These are phyloP conservation scores for Manis crassicaudata DNA, from an alignment of 2,797 vertebrate species.

Conservation along the genomic window DNA sequence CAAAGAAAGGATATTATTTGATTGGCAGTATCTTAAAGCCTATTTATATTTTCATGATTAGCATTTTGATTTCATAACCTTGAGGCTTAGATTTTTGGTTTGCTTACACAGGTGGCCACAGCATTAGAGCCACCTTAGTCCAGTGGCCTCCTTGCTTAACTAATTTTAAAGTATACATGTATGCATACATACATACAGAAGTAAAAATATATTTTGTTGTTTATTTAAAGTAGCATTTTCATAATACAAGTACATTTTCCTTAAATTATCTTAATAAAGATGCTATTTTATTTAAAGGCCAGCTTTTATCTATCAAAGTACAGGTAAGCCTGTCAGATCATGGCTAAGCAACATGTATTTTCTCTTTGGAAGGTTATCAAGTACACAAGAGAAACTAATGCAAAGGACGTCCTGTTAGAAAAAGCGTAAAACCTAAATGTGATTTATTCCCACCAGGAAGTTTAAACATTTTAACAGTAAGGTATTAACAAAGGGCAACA, in stretches of 20 bases:
- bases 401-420: no score
- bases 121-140: not conserved
- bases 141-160: not conserved
- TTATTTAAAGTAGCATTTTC: not conserved
- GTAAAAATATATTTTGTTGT: not conserved
- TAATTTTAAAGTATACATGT: not conserved
- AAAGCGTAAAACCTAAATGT: no score
- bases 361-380: not conserved
- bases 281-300: not conserved
- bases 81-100: not conserved
- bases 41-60: not conserved
- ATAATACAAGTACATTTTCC: not conserved
- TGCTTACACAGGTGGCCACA: not conserved
- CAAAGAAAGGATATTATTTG: not conserved
- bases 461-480: no score
- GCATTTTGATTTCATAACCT: not conserved
- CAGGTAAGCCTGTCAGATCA: not conserved
- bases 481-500: no score
- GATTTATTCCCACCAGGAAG: no score
- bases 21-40: not conserved
- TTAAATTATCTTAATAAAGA: not conserved
- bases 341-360: not conserved
- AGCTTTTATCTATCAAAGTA: not conserved
- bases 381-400: no score
- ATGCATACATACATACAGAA: not conserved